A percentile compares a stretch with the other conserved stretches of the same genome.
Conservation (phyloP, 2,888 invertebrate species). For the Ichneumoninae sp. region DNA sequence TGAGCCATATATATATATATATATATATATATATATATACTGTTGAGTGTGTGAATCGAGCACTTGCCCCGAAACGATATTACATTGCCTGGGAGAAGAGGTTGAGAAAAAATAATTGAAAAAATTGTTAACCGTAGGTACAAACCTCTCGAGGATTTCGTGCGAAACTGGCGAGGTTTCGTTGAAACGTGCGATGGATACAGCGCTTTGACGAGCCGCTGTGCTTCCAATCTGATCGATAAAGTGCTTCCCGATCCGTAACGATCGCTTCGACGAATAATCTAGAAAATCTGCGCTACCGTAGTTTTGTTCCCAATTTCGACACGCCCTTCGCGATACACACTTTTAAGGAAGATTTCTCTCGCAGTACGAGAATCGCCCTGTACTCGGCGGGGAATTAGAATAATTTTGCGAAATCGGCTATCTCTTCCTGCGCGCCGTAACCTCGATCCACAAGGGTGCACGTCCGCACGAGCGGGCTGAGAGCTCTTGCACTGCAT, state of each 20-base stretch:
- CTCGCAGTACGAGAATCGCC: slow-evolving; percentile 13
- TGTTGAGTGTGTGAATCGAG: no score
- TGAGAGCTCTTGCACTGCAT: not conserved
- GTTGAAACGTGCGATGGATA: not conserved
- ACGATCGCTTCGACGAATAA: not conserved
- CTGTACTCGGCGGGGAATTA: slow-evolving; percentile 43
- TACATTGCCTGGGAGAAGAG: not conserved
- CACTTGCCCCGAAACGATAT: no score
- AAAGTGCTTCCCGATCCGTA: not conserved
- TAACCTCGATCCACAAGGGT: slow-evolving; percentile 24
- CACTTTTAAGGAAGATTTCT: not conserved
- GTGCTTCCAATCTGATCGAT: not conserved
- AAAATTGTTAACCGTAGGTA: not conserved
- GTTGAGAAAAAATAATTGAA: not conserved
- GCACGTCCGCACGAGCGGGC: slow-evolving; percentile 12
- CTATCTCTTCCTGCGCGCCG: slow-evolving; percentile 18
- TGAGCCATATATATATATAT: not conserved
- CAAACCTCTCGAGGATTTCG: not conserved
- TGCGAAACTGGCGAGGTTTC: not conserved
- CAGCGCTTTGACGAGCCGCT: not conserved
- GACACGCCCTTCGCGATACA: not conserved
- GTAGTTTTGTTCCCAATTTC: not conserved
- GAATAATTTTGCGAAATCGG: slow-evolving; percentile 56
- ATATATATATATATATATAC: not conserved
- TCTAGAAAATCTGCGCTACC: not conserved